Conservation (phyloP, 1,140 invertebrate species). For the Bombus vancouverensis region DNA sequence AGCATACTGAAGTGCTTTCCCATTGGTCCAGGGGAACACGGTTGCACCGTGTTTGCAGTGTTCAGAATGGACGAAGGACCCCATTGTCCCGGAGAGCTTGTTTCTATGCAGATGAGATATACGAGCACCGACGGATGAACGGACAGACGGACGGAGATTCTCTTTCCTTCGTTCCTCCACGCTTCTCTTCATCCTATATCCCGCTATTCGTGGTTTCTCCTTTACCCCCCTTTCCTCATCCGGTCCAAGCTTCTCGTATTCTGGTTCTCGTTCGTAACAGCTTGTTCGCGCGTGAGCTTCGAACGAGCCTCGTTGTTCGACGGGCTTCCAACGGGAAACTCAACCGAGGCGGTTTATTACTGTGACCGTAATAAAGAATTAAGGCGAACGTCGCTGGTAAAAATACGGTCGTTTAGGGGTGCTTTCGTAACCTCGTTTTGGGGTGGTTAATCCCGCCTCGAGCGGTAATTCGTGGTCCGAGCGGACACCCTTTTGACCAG, state of each 20-base stretch:
- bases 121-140: constrained; percentile 60
- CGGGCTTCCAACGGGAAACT: neutral
- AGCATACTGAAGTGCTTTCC: constrained; percentile 73
- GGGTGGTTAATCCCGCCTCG: constrained; percentile 7
- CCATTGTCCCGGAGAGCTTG: constrained; percentile 79
- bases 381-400: neutral
- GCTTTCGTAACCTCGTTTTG: constrained; percentile 25
- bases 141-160: constrained; percentile 44
- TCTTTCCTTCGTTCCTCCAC: constrained; percentile 54
- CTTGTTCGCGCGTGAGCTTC: constrained; percentile 17
- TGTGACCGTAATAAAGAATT: constrained; percentile 38
- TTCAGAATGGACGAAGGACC: constrained; percentile 79
- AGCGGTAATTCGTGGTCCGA: neutral
- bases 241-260: neutral
- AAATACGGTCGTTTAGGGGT: constrained; percentile 32
- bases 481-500: neutral
- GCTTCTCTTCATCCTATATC: constrained; percentile 19
- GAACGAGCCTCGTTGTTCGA: constrained; percentile 4
- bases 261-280: neutral
- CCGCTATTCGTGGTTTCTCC: constrained; percentile 9
- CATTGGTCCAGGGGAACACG: constrained; percentile 73
- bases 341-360: constrained; percentile 29
- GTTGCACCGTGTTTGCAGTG: constrained; percentile 79
- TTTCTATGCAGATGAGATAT: constrained; percentile 81
- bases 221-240: neutral